phyloP scores from a whole-genome alignment of 1,140 invertebrate species.

The Bombus consobrinus region DNA sequence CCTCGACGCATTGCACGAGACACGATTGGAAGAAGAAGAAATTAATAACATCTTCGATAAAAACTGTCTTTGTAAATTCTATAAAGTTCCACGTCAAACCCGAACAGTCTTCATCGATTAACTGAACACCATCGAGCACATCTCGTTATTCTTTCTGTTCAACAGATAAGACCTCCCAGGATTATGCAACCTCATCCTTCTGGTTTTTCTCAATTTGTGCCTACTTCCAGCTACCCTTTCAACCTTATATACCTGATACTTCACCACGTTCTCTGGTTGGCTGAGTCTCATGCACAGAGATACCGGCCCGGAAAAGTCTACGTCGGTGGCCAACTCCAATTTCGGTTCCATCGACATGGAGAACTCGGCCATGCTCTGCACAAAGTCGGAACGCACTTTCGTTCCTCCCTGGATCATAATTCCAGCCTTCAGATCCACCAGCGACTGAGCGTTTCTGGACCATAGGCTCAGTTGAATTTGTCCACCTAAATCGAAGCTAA shows the following conservation, averaged over 20 bases:
- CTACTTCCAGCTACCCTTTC: constrained; percentile 88
- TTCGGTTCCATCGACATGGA: constrained; percentile 88
- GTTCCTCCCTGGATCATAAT: constrained; percentile 87
- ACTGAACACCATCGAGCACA: constrained; percentile 85
- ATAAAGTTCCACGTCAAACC: background rate
- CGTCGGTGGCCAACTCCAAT: constrained; percentile 89
- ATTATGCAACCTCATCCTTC: constrained; percentile 72
- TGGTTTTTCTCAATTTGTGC: constrained; percentile 85
- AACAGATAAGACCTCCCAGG: constrained; percentile 89
- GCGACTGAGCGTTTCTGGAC: constrained; percentile 92
- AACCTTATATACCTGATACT: constrained; percentile 87
- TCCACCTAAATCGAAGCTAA: constrained; percentile 93
- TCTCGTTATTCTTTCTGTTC: constrained; percentile 91
- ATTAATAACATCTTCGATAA: background rate
- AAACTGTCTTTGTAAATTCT: background rate
- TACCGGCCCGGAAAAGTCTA: constrained; percentile 90
- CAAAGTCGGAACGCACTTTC: constrained; percentile 87
- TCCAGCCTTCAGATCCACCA: constrained; percentile 90
- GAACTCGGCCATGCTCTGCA: constrained; percentile 88
- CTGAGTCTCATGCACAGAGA: constrained; percentile 92
- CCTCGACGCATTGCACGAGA: background rate
- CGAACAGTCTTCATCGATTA: constrained; percentile 59
- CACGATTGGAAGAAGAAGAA: background rate
- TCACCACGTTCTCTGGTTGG: constrained; percentile 87
- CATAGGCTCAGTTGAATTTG: constrained; percentile 93